Percentiles rank a stretch among this genome's conserved stretches.
Evolutionary conservation across 2,113 vertebrate genomes (phyloP).

Genomic region (Alectura lathami): DNA sequence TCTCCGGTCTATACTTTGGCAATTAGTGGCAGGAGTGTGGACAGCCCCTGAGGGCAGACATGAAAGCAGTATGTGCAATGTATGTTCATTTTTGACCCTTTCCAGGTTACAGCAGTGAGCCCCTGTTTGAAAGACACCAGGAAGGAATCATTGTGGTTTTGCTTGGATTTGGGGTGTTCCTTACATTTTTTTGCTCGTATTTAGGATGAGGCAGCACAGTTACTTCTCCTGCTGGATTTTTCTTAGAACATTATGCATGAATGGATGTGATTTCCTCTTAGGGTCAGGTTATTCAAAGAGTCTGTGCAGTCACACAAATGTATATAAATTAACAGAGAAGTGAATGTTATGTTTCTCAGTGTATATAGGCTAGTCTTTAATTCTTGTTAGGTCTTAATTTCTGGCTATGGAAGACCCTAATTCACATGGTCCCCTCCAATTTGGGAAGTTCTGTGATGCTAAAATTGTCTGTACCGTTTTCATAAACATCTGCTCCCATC

Average conservation of each 20-base stretch:
- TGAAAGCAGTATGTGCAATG: background rate
- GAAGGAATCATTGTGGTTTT: background rate
- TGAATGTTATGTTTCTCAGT: background rate
- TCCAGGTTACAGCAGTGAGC: background rate
- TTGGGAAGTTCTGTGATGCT: too few relatives aligned
- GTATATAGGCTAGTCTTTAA: background rate
- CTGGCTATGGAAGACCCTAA: background rate
- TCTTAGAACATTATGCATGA: background rate
- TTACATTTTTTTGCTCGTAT: background rate
- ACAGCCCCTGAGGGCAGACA: accelerated
- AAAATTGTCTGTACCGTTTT: too few relatives aligned
- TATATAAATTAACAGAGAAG: background rate
- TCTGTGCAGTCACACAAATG: background rate
- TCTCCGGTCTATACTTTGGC: background rate
- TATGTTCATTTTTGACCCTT: background rate
- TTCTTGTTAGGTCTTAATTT: background rate
- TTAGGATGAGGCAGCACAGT: background rate
- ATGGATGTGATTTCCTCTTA: background rate
- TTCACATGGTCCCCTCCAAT: accelerated
- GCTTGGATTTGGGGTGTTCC: background rate
- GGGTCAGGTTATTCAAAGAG: background rate
- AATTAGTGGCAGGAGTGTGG: background rate
- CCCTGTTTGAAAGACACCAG: background rate
- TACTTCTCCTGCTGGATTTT: background rate
- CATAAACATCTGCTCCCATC: background rate